Evolutionary conservation across 1,140 invertebrate species (phyloP).

Genomic region (Tetranychus cinnabarinus): DNA sequence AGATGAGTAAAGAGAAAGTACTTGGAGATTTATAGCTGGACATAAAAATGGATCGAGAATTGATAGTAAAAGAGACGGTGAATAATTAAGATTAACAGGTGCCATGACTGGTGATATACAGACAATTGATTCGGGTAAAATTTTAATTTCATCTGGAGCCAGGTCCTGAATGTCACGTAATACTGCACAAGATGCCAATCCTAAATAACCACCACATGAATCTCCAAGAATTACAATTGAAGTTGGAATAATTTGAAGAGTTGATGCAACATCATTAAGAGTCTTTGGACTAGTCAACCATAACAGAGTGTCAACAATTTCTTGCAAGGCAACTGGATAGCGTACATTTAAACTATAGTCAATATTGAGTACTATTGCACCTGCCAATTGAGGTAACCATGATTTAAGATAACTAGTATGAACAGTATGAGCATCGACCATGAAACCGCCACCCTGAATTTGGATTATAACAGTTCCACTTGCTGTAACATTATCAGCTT

Average conservation of each 20-base stretch:
- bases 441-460: too few relatives aligned
- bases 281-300: slow-evolving; percentile 35
- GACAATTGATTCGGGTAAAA: neutral
- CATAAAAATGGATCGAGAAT: neutral
- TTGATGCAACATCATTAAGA: slow-evolving; percentile 21
- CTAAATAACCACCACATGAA: slow-evolving; percentile 81
- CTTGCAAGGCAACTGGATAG: slow-evolving; percentile 58
- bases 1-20: neutral
- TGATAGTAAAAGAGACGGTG: neutral
- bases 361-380: slow-evolving; percentile 58
- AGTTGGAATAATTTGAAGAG: neutral
- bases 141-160: neutral
- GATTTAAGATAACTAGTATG: too few relatives aligned
- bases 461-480: too few relatives aligned
- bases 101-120: neutral
- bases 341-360: slow-evolving; percentile 58
- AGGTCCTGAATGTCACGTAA: neutral
- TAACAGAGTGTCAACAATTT: slow-evolving; percentile 77
- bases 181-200: slow-evolving; percentile 15
- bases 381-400: neutral
- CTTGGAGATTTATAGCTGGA: neutral
- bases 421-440: too few relatives aligned
- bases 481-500: too few relatives aligned
- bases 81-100: neutral
- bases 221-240: slow-evolving; percentile 36